Evolutionary conservation across 53 echinoderm and acorn worm genomes (phyloP).

Genomic region (Actinopyga echinites): DNA sequence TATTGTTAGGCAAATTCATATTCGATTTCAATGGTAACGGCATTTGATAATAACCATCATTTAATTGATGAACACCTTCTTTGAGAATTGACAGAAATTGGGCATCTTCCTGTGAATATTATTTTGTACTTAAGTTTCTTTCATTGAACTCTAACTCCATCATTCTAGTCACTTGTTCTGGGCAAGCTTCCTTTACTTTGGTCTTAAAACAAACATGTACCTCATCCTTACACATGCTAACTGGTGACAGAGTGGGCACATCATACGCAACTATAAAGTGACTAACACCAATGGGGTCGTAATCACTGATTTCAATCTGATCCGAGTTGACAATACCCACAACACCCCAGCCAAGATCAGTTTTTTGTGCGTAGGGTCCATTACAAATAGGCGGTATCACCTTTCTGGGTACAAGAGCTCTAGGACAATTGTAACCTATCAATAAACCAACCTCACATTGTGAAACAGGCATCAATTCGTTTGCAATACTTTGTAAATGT

Average conservation of each 20-base stretch:
- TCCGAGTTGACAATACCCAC: constrained; percentile 3
- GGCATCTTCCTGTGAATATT: background rate
- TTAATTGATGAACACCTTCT: background rate
- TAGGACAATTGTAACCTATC: background rate
- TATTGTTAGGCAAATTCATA: background rate
- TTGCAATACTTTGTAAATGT: background rate
- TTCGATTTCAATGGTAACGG: background rate
- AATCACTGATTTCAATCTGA: constrained; percentile 1
- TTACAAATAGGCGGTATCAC: background rate
- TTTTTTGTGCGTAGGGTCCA: constrained; percentile 3
- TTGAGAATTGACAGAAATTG: background rate
- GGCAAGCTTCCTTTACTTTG: background rate
- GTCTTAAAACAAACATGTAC: background rate
- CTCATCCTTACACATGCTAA: background rate
- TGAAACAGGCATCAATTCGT: background rate
- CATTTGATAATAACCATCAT: background rate
- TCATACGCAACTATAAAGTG: background rate
- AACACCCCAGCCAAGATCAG: background rate
- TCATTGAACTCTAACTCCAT: background rate
- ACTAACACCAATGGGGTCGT: background rate
- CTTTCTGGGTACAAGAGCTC: background rate
- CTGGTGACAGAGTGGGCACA: background rate
- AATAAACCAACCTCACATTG: background rate
- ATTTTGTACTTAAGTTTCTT: background rate
- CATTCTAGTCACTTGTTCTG: constrained; percentile 15